Evolutionary conservation across 2,888 invertebrate species (phyloP).

Genomic region (Orthosia gracilis): DNA sequence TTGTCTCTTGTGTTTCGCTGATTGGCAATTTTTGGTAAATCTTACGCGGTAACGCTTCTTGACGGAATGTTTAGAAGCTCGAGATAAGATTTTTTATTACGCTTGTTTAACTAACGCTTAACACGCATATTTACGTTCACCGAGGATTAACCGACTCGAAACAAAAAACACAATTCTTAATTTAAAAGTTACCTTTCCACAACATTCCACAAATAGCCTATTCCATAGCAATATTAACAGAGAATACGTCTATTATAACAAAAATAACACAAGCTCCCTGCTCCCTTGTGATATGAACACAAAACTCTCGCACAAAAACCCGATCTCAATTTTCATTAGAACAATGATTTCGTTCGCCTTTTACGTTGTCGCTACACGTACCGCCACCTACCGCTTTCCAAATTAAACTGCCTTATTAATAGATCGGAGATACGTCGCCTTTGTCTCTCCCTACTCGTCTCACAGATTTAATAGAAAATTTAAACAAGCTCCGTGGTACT

Average conservation of each 20-base stretch:
- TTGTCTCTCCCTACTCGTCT: conserved; percentile 84
- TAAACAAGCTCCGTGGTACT: conserved; percentile 82
- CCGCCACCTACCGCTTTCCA: conserved; percentile 73
- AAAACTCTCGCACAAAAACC: conserved; percentile 47
- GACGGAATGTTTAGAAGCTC: background rate
- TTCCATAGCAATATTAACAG: background rate
- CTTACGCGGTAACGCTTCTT: conserved; percentile 6
- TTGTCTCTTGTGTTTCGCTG: conserved; percentile 10
- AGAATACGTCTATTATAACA: conserved; percentile 18
- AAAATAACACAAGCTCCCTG: conserved; percentile 33
- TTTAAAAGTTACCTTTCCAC: background rate
- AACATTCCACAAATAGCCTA: background rate
- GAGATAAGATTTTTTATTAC: background rate
- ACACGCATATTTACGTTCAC: background rate
- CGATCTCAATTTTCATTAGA: conserved; percentile 59
- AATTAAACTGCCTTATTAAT: conserved; percentile 90
- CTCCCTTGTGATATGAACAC: conserved; percentile 39
- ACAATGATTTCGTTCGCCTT: conserved; percentile 56
- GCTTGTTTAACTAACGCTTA: background rate
- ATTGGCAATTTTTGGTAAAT: conserved; percentile 38
- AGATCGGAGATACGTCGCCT: conserved; percentile 88
- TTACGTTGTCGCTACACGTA: conserved; percentile 70
- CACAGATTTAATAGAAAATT: conserved; percentile 89
- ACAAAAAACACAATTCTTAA: background rate
- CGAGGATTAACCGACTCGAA: background rate